Conservation (phyloP, 2,797 vertebrate genomes). For the Periparus ater region DNA sequence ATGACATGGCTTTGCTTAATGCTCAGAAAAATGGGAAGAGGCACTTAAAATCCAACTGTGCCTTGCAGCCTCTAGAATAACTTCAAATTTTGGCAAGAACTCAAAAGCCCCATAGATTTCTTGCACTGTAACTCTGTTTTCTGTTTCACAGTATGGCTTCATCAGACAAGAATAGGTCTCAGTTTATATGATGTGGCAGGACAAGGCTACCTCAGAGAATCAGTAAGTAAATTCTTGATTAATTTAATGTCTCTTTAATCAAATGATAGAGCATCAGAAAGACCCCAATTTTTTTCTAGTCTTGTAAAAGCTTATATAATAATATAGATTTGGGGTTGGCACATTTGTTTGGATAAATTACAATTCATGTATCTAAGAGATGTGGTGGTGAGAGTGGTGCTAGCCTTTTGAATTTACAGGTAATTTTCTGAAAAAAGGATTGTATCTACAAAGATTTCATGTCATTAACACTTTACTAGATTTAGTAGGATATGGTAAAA, state of each 20-base stretch:
- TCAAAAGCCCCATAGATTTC: not conserved
- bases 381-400: not conserved
- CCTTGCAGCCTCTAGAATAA: not conserved
- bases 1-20: not conserved
- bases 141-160: slow-evolving; percentile 89
- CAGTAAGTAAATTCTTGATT: slow-evolving; percentile 79
- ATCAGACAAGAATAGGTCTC: slow-evolving; percentile 96
- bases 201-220: slow-evolving; percentile 96
- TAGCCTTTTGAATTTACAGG: not conserved
- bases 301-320: not conserved
- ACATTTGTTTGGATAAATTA: not conserved
- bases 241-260: not conserved
- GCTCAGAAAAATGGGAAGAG: not conserved
- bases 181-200: slow-evolving; percentile 98
- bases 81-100: not conserved
- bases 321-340: not conserved
- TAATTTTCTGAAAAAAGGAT: not conserved
- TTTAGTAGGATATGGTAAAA: not conserved
- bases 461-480: not conserved
- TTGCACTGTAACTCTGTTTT: not conserved
- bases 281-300: not conserved
- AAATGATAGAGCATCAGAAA: not conserved
- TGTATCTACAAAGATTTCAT: not conserved
- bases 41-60: not conserved
- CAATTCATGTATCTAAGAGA: not conserved